Base-by-base conservation (phyloP, 2,888 invertebrate genomes). In the Cotesia congregata region DNA sequence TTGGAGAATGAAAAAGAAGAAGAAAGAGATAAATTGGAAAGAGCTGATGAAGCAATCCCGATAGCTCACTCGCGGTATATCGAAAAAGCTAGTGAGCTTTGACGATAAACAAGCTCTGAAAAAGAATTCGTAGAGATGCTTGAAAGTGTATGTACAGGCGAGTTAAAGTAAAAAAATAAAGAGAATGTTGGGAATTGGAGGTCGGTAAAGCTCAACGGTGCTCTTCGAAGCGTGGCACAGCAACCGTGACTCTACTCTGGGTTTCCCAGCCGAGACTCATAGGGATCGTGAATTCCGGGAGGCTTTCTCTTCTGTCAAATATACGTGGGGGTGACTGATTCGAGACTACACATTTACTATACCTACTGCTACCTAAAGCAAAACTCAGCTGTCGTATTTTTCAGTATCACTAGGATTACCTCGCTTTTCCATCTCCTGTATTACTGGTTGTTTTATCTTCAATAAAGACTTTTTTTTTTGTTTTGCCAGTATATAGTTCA, bases 251-350 rank as follows among this genome's bases (percentile, higher is more conserved):
- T 75, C 68, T 38, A 75, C 69, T 75, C 68, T 38, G 72, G 74
- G 64, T 74, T 74, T 74, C 72, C 62, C 64, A 62, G 50, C 12
- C 7, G 72, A 72, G 72, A 67, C 61, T 67, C 67, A 70, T 60
- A 67, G 71, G 74, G 68, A 72, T 77, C 69, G 75, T 77, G 77
- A 75, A 80, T 77, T 76, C 72, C 50, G n/a, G 61, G 20, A 61
- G 72, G 30, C 62, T 61, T 41, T 39, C 67, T 69, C 59, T 67
- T 72, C 64, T 70, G 30, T 40, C 69, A 76, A 61, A 38, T 72
- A 68, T 60, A 59, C 72, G 38, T 62, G 39, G 30, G 20, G 50
- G 72, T 77, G 77, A 77, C 77, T 77, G 77, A 77, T 77, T 77
- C 65, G 68, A 59, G 15, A 61, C 30, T 74, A 39, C 59, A 68